Evolutionary conservation across 2,888 invertebrate species (phyloP).

Genomic region (Agrotis segetum): DNA sequence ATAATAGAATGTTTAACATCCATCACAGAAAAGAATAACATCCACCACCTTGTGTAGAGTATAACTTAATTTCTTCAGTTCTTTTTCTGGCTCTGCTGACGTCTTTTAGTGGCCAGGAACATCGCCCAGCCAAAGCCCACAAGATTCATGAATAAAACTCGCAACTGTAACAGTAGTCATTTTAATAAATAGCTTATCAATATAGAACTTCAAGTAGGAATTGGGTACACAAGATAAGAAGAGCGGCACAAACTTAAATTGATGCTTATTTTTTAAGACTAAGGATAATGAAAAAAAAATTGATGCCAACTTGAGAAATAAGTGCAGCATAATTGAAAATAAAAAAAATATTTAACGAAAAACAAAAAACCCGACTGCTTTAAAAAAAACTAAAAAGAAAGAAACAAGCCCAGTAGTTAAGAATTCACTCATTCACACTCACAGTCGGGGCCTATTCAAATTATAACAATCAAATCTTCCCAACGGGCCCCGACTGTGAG

Average conservation of each 20-base stretch:
- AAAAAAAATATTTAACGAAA: too few species aligned
- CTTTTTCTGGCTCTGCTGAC: slow-evolving; percentile 87
- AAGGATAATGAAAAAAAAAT: too few species aligned
- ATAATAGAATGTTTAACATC: slow-evolving; percentile 41
- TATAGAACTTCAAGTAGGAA: not conserved
- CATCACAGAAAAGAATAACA: slow-evolving; percentile 63
- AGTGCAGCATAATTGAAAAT: too few species aligned
- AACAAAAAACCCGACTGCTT: too few species aligned
- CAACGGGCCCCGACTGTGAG: too few species aligned
- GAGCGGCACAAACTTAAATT: too few species aligned
- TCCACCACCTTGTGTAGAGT: slow-evolving; percentile 64
- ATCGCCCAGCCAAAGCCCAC: slow-evolving; percentile 95
- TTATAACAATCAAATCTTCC: too few species aligned
- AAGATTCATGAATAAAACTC: slow-evolving; percentile 94
- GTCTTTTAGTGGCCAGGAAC: slow-evolving; percentile 93
- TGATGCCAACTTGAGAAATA: too few species aligned
- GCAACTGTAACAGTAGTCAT: slow-evolving; percentile 88
- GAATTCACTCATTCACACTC: too few species aligned
- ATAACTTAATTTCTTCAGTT: slow-evolving; percentile 61
- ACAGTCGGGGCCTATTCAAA: too few species aligned
- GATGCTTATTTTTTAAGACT: not conserved
- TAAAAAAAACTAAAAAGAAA: too few species aligned
- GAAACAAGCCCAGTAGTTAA: too few species aligned
- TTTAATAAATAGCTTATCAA: not conserved
- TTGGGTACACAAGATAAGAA: not conserved